Conservation (phyloP, 2,888 invertebrate species). For the Platynereis dumerilii region DNA sequence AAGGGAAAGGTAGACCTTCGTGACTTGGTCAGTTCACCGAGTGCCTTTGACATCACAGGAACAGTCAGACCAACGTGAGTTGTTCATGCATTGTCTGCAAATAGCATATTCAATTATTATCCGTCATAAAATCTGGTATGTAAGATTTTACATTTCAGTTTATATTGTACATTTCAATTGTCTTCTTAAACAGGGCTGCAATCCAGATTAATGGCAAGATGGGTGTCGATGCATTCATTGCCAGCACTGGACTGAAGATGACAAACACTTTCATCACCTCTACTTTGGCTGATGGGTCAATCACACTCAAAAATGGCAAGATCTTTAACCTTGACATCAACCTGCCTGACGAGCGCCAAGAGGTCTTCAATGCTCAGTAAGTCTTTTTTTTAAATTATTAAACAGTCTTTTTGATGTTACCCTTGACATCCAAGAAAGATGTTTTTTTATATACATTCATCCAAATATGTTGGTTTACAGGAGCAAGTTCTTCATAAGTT, state of each 20-base stretch:
- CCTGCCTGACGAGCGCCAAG: conserved; percentile 82
- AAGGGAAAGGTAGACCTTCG: conserved; percentile 82
- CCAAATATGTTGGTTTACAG: conserved; percentile 37
- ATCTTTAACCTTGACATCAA: conserved; percentile 77
- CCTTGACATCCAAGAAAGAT: no score
- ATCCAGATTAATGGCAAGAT: conserved; percentile 84
- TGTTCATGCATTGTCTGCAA: no score
- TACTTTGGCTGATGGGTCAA: conserved; percentile 77
- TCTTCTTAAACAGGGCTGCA: conserved; percentile 72
- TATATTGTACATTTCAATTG: not conserved
- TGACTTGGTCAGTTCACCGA: conserved; percentile 58
- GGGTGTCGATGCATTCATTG: conserved; percentile 81
- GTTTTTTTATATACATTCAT: not conserved
- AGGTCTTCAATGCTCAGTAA: conserved; percentile 77
- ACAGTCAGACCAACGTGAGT: conserved; percentile 84
- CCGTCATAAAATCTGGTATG: no score
- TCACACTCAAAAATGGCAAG: conserved; percentile 75
- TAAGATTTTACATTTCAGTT: not conserved
- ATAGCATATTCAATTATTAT: no score
- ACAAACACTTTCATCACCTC: conserved; percentile 85
- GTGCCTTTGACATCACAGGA: conserved; percentile 77
- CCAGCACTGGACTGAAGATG: conserved; percentile 83
- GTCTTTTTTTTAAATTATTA: conserved; percentile 32
- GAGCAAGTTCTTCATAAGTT: conserved; percentile 52
- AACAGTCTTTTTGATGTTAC: no score